A percentile compares a stretch with the other conserved stretches of the same genome.
Evolutionary conservation across 1,140 invertebrate genomes (phyloP).

Genomic region (Ectropis grisescens): DNA sequence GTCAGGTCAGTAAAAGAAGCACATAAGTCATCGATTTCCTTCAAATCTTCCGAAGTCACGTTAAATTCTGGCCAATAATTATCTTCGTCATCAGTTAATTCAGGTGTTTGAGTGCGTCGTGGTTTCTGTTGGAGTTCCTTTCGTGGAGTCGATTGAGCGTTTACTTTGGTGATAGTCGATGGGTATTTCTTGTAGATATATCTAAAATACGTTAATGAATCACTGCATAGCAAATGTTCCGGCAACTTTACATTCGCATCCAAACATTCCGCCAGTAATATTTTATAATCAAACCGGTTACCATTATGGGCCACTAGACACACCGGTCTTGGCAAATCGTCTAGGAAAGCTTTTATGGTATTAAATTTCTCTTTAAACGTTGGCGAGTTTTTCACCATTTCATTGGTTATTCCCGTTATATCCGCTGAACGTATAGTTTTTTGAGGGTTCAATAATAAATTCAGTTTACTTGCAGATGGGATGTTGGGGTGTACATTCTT

Average conservation of each 20-base stretch:
- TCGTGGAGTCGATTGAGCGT: slow-evolving; percentile 1
- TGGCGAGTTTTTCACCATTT: slow-evolving; percentile 71
- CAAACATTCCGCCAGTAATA: slow-evolving; percentile 74
- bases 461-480: slow-evolving; percentile 75
- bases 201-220: slow-evolving; percentile 69
- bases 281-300: slow-evolving; percentile 82
- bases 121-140: slow-evolving; percentile 23
- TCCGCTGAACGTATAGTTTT: no score
- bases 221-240: slow-evolving; percentile 69
- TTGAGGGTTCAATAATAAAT: slow-evolving; percentile 71
- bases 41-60: slow-evolving; percentile 38
- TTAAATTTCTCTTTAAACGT: slow-evolving; percentile 71
- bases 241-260: slow-evolving; percentile 53
- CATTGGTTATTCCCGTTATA: slow-evolving; percentile 80
- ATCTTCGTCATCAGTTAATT: slow-evolving; percentile 33
- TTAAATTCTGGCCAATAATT: slow-evolving; percentile 43
- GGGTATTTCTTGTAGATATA: slow-evolving; percentile 34
- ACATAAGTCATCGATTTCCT: slow-evolving; percentile 55
- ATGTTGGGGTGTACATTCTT: slow-evolving; percentile 23
- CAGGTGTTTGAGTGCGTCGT: slow-evolving; percentile 14
- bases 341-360: slow-evolving; percentile 74
- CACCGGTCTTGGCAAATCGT: slow-evolving; percentile 73
- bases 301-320: slow-evolving; percentile 88
- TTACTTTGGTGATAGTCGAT: no score
- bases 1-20: slow-evolving; percentile 11